Evolutionary conservation across 2,113 vertebrate genomes (phyloP), one percentile per base, ranked within the genome.

Genomic region (Gobius niger): DNA sequence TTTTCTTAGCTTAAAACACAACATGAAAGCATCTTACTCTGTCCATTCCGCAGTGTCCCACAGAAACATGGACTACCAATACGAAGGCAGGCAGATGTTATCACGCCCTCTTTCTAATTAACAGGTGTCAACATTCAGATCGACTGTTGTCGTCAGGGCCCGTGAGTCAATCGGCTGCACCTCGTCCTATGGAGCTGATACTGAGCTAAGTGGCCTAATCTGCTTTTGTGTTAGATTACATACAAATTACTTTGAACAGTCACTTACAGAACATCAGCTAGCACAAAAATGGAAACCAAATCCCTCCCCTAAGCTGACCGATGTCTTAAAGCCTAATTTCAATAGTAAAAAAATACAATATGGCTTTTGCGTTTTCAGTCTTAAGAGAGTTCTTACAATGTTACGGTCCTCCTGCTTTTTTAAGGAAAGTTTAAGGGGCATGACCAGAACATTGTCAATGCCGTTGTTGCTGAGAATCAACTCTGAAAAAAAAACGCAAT

Each of bases 51-150:
- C 15, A 16, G 34, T 64, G 54, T 10, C 44, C 44, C 16, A 54
- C 54, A 59, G 49, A 46, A 57, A 41, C 6, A 12, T 12, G 18
- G 14, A 52, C 40, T 53, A 19, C 52, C 56, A 64, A 12, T 40
- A 80, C 14, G 24, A 12, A 47, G 0, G n/a, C 14, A 52, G 68
- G 75, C 63, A 74, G 82, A 87, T 76, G 68, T 67, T 85, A 90
- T 87, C 85, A 15, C 13, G 24, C 62, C 67, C 49, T 53, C 50
- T 69, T 70, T 80, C 64, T 85, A 81, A 86, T 90, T 86, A 87
- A 71, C 75, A 65, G 47, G 49, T 65, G 46, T 63, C 15, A 6
- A 57, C n/a, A 24, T 44, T n/a, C 61, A 77, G 63, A 80, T 75
- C 70, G 65, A 76, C 53, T 76, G 76, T 67, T 18, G 67, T 68